These are phyloP conservation scores for Falco peregrinus DNA, from an alignment of 2,797 vertebrate genomes.

Conservation along the genomic window DNA sequence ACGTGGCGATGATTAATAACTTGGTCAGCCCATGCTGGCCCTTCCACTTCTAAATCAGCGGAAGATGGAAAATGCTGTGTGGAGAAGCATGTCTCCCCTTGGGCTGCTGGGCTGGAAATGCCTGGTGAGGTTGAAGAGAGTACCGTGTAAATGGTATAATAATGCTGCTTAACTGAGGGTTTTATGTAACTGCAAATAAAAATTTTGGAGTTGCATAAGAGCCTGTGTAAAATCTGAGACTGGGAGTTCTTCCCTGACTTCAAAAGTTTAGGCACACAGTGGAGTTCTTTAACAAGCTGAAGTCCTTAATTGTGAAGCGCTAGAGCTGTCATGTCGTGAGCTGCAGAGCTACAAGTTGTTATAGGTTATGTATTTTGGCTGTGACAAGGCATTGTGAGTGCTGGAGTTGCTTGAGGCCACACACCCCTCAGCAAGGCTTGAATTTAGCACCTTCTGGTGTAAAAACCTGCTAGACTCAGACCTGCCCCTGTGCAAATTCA, in stretches of 20 bases:
- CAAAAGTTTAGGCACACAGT: not conserved
- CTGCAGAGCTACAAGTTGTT: not conserved
- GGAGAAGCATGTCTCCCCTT: not conserved
- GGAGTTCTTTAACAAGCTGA: not conserved
- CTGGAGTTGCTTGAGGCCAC: not conserved
- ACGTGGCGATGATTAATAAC: slow-evolving; percentile 45
- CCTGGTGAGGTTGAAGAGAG: not conserved
- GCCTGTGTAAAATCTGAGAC: not conserved
- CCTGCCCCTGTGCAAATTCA: not conserved
- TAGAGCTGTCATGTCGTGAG: not conserved
- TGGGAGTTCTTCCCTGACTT: not conserved
- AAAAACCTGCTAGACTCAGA: not conserved
- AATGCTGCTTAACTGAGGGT: not conserved
- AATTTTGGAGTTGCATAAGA: not conserved
- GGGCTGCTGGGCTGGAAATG: not conserved
- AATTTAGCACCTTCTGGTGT: not conserved
- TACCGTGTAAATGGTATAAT: accelerated
- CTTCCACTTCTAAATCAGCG: not conserved
- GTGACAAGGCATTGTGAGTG: not conserved
- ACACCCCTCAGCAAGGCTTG: not conserved
- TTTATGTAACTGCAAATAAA: not conserved
- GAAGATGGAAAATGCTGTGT: slow-evolving; percentile 7
- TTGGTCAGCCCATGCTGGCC: not conserved
- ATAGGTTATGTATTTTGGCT: accelerated
- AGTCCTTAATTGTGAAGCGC: not conserved